A percentile compares a stretch with the other conserved stretches of the same genome.
phyloP scores from a whole-genome alignment of 2,113 vertebrate species.

The Python bivittatus region DNA sequence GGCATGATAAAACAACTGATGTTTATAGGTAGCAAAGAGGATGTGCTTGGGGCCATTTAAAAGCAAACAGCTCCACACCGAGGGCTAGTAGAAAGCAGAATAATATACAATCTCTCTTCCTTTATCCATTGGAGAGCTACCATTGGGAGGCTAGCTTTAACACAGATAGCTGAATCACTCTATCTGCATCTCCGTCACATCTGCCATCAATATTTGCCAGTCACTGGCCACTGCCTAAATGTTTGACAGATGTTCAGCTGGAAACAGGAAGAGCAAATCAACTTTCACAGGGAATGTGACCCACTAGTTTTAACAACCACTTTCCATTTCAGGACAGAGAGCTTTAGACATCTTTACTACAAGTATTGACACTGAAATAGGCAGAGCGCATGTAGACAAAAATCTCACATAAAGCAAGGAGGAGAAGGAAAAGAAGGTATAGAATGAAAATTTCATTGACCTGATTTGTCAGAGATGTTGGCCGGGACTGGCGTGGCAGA shows the following conservation, averaged over 20 bases:
- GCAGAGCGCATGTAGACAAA: slow-evolving; percentile 53
- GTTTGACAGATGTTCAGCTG: not conserved
- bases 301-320: not conserved
- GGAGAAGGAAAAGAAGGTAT: slow-evolving; percentile 64
- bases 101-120: not conserved
- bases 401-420: slow-evolving; percentile 44
- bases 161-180: not conserved
- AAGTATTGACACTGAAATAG: slow-evolving; percentile 50
- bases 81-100: not conserved
- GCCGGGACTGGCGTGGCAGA: slow-evolving; percentile 75
- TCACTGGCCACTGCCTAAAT: not conserved
- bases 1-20: not conserved
- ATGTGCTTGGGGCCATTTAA: not conserved
- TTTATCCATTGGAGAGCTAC: not conserved
- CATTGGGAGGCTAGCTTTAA: not conserved
- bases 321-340: not conserved
- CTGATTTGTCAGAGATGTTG: slow-evolving; percentile 84
- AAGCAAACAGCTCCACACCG: not conserved
- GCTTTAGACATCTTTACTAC: not conserved
- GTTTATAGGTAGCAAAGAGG: not conserved
- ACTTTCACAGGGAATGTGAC: not conserved
- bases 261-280: not conserved
- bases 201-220: not conserved
- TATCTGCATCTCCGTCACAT: too few species aligned
- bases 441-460: slow-evolving; percentile 83